phyloP scores from a whole-genome alignment of 64 coral and sea anemone genomes.

The Anthopleura sola region DNA sequence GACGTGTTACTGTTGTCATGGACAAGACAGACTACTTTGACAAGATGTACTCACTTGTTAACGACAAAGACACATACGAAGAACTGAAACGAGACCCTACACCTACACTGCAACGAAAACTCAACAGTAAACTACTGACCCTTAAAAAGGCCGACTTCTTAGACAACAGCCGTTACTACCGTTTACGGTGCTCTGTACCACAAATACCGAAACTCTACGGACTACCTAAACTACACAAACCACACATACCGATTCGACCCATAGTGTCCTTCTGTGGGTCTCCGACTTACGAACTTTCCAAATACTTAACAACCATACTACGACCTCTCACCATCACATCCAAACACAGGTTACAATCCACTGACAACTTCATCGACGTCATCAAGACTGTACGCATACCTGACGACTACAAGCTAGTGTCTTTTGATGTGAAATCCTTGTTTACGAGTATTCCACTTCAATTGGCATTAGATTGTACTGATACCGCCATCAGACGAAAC shows the following conservation, averaged over 20 bases:
- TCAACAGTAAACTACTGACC: slow-evolving; percentile 51
- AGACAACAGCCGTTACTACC: not conserved
- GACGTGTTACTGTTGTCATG: slow-evolving; percentile 55
- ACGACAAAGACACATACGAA: slow-evolving; percentile 33
- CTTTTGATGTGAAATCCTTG: slow-evolving; percentile 43
- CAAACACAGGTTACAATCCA: slow-evolving; percentile 12
- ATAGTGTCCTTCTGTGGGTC: slow-evolving; percentile 46
- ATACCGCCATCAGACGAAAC: slow-evolving; percentile 14
- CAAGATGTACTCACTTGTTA: slow-evolving; percentile 41
- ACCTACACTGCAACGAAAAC: slow-evolving; percentile 42
- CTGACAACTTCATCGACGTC: slow-evolving; percentile 23
- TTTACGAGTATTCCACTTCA: slow-evolving; percentile 49
- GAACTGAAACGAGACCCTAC: slow-evolving; percentile 48
- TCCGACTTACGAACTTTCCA: slow-evolving; percentile 51
- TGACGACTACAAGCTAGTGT: slow-evolving; percentile 43
- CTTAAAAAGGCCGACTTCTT: slow-evolving; percentile 42
- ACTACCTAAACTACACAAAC: slow-evolving; percentile 35
- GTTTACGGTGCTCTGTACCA: slow-evolving; percentile 16
- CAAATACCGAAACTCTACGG: slow-evolving; percentile 38
- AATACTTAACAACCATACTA: slow-evolving; percentile 31
- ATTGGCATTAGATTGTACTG: slow-evolving; percentile 47
- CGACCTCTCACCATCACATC: slow-evolving; percentile 35
- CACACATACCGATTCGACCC: slow-evolving; percentile 25
- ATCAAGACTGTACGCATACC: slow-evolving; percentile 34
- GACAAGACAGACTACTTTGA: slow-evolving; percentile 65